Evolutionary conservation across 2,888 invertebrate species (phyloP).

Genomic region (Drosophila melanosoma): DNA sequence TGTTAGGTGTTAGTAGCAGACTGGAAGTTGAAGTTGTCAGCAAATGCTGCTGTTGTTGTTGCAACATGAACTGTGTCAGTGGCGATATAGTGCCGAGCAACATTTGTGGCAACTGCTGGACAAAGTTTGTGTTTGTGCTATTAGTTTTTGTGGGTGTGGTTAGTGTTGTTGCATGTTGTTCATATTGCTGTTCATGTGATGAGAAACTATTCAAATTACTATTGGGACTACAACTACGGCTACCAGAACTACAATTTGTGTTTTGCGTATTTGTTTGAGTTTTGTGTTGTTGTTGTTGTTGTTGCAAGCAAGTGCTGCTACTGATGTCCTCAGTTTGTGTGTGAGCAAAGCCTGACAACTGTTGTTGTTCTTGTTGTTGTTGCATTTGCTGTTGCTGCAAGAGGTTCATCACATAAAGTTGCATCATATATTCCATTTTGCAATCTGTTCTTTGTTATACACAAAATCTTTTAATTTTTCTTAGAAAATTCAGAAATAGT

Average conservation of each 20-base stretch:
- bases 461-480: conserved; percentile 18
- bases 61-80: conserved; percentile 76
- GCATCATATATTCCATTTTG: conserved; percentile 83
- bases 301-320: conserved; percentile 64
- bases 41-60: conserved; percentile 66
- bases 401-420: conserved; percentile 84
- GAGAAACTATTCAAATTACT: conserved; percentile 81
- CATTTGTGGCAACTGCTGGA: conserved; percentile 72
- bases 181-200: conserved; percentile 38
- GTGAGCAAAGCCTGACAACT: conserved; percentile 39
- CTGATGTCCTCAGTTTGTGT: conserved; percentile 75
- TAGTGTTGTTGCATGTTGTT: conserved; percentile 48
- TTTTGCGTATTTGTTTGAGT: conserved; percentile 82
- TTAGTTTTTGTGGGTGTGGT: conserved; percentile 56
- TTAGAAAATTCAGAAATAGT: conserved; percentile 30
- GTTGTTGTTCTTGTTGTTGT: conserved; percentile 42
- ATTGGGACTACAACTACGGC: conserved; percentile 85
- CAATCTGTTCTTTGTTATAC: conserved; percentile 30
- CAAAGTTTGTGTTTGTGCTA: conserved; percentile 28
- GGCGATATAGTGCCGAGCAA: conserved; percentile 41
- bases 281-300: conserved; percentile 45
- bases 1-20: conserved; percentile 71
- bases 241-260: conserved; percentile 83
- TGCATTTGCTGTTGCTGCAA: conserved; percentile 82
- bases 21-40: conserved; percentile 67